Base-by-base conservation (phyloP, 2,888 invertebrate species). In the Bembecia ichneumoniformis region DNA sequence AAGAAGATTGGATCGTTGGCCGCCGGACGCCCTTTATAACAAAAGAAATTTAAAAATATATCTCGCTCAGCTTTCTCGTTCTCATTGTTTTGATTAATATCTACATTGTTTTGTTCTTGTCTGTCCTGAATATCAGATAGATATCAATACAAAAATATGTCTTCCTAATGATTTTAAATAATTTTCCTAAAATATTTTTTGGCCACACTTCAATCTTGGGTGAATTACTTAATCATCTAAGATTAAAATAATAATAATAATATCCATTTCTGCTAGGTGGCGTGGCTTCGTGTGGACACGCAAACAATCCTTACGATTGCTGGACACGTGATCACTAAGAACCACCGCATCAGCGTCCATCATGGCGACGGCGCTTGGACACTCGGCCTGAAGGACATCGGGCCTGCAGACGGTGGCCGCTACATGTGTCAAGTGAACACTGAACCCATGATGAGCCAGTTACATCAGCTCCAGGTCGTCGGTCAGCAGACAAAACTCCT, bases 271-370 rank as follows among this genome's bases (percentile, higher is more conserved):
- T 0, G 9, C 9, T 28, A 96, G 96, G 95, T 96, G 66, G 96
- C 96, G 68, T 96, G 96, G 95, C 88, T 96, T 51, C 91, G 95
- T 56, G 95, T 96, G 50, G 96, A 96, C 87, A 96, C 95, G 36
- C 96, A 96, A 77, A 96, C 95, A 7, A 95, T 96, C 64, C 89
- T 96, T 61, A 95, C 95, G 44, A 96, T 96, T 66, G 95, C 95
- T 55, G 93, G 91, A 64, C 94, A 96, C 86, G 95, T 96, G 71
- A 96, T 96, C 76, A 96, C 96, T 52, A 94, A 96, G 84, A 96
- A 95, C 84, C 94, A 95, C 78, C 90, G 96, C 59, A 93, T 96
- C 72, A 92, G 91, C 61, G 92, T 96, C 60, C 91, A 91, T 54
- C 93, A 91, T 77, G 93, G 93, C 50, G 95, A 95, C 73, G 91